Conservation (phyloP, 2,797 vertebrate genomes). For the Erpetoichthys calabaricus region DNA sequence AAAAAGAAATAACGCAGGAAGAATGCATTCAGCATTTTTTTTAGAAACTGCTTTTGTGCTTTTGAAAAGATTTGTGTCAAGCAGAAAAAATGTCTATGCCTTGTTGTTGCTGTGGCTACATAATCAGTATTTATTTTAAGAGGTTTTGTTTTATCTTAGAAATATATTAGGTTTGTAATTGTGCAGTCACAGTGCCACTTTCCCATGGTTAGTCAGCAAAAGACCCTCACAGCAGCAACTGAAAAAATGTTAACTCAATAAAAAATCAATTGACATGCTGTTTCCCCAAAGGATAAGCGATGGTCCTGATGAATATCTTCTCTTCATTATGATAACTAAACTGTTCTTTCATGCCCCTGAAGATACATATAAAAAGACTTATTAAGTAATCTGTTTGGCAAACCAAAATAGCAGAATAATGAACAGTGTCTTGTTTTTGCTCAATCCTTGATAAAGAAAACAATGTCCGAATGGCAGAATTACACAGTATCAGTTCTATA, state of each 20-base stretch:
- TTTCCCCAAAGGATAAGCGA: slow-evolving; percentile 46
- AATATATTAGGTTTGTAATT: slow-evolving; percentile 8
- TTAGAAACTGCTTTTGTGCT: no score
- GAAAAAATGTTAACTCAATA: slow-evolving; percentile 33
- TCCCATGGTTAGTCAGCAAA: slow-evolving; percentile 44
- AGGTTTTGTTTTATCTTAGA: no score
- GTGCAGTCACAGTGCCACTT: slow-evolving; percentile 37
- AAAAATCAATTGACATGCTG: slow-evolving; percentile 37
- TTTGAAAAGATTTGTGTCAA: no score
- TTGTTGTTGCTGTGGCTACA: no score
- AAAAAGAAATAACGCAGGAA: no score
- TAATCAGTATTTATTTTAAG: no score
- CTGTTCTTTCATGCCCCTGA: slow-evolving; percentile 34
- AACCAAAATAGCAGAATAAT: slow-evolving; percentile 32
- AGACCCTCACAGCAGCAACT: slow-evolving; percentile 17
- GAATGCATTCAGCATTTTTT: no score
- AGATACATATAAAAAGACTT: slow-evolving; percentile 15
- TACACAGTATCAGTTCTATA: no score
- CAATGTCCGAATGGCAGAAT: not conserved
- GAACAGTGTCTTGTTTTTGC: slow-evolving; percentile 13
- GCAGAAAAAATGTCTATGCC: no score
- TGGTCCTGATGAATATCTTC: slow-evolving; percentile 52
- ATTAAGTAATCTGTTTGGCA: slow-evolving; percentile 45
- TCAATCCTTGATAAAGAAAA: not conserved
- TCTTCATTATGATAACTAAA: slow-evolving; percentile 46